These are phyloP conservation scores for Okapia johnstoni DNA, from an alignment of 2,113 vertebrate species.

Conservation along the genomic window DNA sequence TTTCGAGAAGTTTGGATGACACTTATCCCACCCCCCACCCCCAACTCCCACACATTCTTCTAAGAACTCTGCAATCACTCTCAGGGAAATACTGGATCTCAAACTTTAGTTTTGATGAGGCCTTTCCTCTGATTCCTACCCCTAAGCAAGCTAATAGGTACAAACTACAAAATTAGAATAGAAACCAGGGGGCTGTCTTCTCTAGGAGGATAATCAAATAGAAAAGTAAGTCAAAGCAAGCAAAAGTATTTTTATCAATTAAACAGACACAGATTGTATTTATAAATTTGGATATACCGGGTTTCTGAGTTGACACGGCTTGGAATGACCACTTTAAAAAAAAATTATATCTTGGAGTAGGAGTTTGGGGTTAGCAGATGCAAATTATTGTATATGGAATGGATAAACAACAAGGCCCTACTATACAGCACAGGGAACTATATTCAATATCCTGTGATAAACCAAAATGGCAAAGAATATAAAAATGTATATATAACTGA, in stretches of 20 bases:
- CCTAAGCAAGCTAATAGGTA: background rate
- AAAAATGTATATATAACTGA: background rate
- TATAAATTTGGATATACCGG: background rate
- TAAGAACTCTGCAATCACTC: background rate
- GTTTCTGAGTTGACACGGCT: background rate
- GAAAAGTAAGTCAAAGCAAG: background rate
- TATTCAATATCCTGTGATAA: background rate
- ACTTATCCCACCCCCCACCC: accelerated
- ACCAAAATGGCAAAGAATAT: background rate
- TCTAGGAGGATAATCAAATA: background rate
- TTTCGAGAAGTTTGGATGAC: background rate
- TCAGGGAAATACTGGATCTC: background rate
- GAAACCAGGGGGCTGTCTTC: background rate
- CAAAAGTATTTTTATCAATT: background rate
- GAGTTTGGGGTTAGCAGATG: background rate
- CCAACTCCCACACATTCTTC: background rate
- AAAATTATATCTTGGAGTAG: background rate
- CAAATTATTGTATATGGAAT: background rate
- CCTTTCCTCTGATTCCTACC: background rate
- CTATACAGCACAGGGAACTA: background rate
- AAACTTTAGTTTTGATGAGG: background rate
- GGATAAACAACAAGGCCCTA: background rate
- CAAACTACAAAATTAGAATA: background rate
- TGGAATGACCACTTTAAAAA: background rate
- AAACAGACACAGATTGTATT: background rate